A percentile compares a stretch with the other conserved stretches of the same genome.
Conservation (phyloP, 2,113 vertebrate species). For the Catharus bicknelli region DNA sequence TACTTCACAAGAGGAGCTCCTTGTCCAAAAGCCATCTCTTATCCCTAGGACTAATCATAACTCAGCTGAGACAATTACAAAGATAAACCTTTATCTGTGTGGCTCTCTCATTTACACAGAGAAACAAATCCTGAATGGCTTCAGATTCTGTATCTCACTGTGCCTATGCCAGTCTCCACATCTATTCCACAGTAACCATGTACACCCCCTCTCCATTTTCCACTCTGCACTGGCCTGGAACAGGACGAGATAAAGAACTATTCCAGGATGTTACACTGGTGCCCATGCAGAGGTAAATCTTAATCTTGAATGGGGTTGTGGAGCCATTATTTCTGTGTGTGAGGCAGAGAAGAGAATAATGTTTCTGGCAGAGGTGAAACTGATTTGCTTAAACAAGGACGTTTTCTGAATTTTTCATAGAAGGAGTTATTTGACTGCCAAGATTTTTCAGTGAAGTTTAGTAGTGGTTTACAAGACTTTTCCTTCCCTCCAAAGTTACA, state of each 20-base stretch:
- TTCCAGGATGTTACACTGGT: background rate
- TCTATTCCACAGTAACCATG: background rate
- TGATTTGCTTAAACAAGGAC: background rate
- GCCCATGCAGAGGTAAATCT: background rate
- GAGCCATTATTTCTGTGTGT: background rate
- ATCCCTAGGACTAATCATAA: background rate
- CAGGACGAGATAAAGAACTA: background rate
- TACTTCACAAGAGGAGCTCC: background rate
- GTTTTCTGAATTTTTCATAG: background rate
- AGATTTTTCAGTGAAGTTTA: background rate
- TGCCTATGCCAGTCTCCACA: fast-evolving
- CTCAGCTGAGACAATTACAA: conserved; percentile 9
- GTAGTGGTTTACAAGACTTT: background rate
- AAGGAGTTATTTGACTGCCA: background rate
- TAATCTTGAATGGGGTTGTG: background rate
- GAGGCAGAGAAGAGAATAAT: background rate
- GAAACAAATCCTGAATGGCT: background rate
- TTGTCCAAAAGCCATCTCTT: background rate
- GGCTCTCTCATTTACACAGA: background rate
- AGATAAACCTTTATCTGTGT: background rate
- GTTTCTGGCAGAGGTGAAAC: background rate
- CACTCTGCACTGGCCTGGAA: background rate
- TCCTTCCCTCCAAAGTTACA: background rate
- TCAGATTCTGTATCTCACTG: background rate
- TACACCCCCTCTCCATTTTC: background rate